Conservation (phyloP, 2,113 vertebrate species). For the Tiliqua scincoides region DNA sequence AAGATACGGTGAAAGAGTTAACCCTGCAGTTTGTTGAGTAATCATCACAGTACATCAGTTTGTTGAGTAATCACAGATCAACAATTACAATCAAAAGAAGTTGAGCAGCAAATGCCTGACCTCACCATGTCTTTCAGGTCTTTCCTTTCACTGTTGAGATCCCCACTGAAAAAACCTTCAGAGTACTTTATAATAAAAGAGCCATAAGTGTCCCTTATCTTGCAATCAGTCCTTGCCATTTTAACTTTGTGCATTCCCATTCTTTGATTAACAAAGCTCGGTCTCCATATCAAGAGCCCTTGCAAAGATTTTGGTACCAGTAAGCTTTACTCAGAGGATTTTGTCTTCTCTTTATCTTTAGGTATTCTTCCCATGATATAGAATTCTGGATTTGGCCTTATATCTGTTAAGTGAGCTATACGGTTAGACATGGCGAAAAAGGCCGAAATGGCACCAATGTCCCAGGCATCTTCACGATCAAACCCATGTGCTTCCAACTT, state of each 20-base stretch:
- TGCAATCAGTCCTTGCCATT: rapidly evolving
- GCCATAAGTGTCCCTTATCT: rapidly evolving
- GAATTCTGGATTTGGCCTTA: conserved; percentile 85
- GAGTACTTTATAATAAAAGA: rapidly evolving
- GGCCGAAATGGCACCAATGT: conserved; percentile 82
- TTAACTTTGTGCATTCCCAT: not conserved
- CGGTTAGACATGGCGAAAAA: conserved; percentile 87
- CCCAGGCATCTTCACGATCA: conserved; percentile 85
- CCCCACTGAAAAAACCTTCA: not conserved
- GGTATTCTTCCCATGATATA: conserved; percentile 80
- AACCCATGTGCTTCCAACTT: conserved; percentile 82
- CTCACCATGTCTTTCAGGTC: not conserved
- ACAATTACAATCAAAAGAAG: not conserved
- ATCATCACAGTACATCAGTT: too few relatives aligned
- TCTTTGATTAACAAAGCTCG: not conserved
- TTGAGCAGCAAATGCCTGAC: rapidly evolving
- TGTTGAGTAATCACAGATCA: rapidly evolving
- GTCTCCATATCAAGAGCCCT: too few relatives aligned
- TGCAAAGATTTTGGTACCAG: rapidly evolving
- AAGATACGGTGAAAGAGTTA: rapidly evolving
- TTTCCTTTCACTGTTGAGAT: not conserved
- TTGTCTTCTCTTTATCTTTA: conserved; percentile 37
- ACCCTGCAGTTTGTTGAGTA: not conserved
- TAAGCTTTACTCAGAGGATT: rapidly evolving
- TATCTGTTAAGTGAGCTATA: conserved; percentile 80